Conservation (phyloP, 2,113 vertebrate genomes). For the Phainopepla nitens region DNA sequence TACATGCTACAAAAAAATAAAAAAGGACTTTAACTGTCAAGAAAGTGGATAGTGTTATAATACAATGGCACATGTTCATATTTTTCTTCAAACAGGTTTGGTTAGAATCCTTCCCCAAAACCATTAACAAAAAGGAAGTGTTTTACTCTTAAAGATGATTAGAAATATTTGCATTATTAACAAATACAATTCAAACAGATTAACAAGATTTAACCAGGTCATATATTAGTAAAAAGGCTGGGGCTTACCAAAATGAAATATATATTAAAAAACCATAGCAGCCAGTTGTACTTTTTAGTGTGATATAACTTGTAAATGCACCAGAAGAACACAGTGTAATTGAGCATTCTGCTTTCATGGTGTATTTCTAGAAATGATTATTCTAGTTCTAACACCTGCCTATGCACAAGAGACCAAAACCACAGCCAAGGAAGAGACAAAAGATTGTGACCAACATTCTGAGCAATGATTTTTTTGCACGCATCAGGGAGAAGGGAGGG, state of each 20-base stretch:
- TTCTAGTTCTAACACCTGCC: constrained; percentile 65
- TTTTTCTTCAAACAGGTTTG: constrained; percentile 78
- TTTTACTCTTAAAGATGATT: constrained; percentile 73
- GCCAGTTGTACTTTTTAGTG: constrained; percentile 72
- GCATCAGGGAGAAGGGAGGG: background rate
- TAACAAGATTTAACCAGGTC: constrained; percentile 77
- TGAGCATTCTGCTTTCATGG: constrained; percentile 62
- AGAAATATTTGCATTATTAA: constrained; percentile 81
- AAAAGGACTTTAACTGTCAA: constrained; percentile 78
- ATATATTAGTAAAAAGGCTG: constrained; percentile 77
- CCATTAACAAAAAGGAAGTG: constrained; percentile 72
- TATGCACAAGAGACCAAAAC: constrained; percentile 61
- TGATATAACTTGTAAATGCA: constrained; percentile 69
- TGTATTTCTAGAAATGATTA: constrained; percentile 64
- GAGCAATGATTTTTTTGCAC: constrained; percentile 44
- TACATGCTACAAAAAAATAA: constrained; percentile 85
- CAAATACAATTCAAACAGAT: constrained; percentile 77
- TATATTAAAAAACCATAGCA: constrained; percentile 75
- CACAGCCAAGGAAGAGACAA: constrained; percentile 53
- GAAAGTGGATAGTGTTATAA: constrained; percentile 94
- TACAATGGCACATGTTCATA: constrained; percentile 92
- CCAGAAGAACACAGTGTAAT: constrained; percentile 62
- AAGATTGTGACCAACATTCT: constrained; percentile 54
- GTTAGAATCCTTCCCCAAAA: constrained; percentile 72
- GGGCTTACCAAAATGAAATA: constrained; percentile 73